Base-by-base conservation (phyloP, 2,113 vertebrate species). In the Tetrao urogallus region DNA sequence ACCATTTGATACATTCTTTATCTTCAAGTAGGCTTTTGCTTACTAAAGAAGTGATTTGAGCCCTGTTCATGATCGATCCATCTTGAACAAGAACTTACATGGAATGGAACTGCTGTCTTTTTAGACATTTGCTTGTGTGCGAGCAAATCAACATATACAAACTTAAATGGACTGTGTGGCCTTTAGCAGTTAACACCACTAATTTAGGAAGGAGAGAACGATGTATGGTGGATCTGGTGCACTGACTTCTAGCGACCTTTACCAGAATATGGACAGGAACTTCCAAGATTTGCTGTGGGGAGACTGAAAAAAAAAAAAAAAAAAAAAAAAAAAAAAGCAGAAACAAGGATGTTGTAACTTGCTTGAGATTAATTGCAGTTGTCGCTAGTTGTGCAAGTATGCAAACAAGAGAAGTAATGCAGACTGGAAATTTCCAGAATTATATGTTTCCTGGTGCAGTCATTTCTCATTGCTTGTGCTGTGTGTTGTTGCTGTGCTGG, bases 371-470 rank as follows among this genome's bases (percentile, higher is more conserved):
- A 38, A 40, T 30, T 67, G 43, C 48, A 7, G 1, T 25, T 81
- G 58, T 66, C 42, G 8, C 20, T 30, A 13, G 22, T 93, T 96
- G 38, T 54, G 70, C 88, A 97, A 95, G 84, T 47, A 74, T 64
- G 27, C 30, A 16, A 90, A 38, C 57, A 72, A 28, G 40, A 83
- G 89, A 93, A 72, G 34, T 69, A 10, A 5, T 19, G 32, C 5
- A 27, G 43, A 13, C 56, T 66, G 60, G 83, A 80, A 86, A 82
- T 64, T 95, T 86, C 75, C 75, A 77, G 75, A 48, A 56, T 28
- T 66, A 40, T 28, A 20, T 1, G 2, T 58, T 93, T 78, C 0
- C 1, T 71, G 71, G 21, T 83, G 45, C 27, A 60, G 7, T 34
- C 58, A 40, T 30, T 40, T 6, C 25, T n/a, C 63, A 1, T 77